These are phyloP conservation scores for Campylomormyrus tamandua DNA, from an alignment of 2,113 vertebrate species.

Conservation along the genomic window DNA sequence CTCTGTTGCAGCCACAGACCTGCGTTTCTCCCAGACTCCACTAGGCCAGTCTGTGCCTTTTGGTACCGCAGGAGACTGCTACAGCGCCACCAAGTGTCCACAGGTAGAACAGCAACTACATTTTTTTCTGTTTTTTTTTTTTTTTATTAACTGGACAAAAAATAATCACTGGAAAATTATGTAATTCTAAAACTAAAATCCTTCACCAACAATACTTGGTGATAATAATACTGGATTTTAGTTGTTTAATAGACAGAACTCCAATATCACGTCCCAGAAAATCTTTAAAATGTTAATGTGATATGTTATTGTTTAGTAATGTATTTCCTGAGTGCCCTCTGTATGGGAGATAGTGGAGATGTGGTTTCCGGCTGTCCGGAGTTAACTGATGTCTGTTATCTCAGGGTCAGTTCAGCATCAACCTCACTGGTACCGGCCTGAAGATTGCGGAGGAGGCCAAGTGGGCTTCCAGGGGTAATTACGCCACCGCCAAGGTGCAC, in stretches of 20 bases:
- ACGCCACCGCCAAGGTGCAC: slow-evolving; percentile 77
- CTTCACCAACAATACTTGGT: background rate
- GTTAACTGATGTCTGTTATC: background rate
- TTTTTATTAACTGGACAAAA: background rate
- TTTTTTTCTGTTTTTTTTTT: too few species aligned
- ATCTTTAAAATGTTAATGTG: background rate
- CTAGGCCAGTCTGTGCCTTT: slow-evolving; percentile 74
- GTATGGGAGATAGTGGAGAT: background rate
- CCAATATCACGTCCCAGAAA: background rate
- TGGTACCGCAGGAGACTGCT: slow-evolving; percentile 83
- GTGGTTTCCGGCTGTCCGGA: background rate
- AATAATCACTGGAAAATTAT: background rate
- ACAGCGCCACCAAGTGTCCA: slow-evolving; percentile 81
- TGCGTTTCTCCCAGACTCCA: slow-evolving; percentile 73
- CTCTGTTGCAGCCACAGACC: slow-evolving; percentile 70
- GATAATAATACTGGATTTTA: background rate
- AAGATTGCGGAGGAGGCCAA: slow-evolving; percentile 71
- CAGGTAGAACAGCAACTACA: slow-evolving; percentile 58
- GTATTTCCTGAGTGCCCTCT: background rate
- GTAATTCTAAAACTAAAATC: background rate
- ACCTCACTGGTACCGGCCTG: slow-evolving; percentile 81
- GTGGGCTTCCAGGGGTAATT: slow-evolving; percentile 87
- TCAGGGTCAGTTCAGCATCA: slow-evolving; percentile 92
- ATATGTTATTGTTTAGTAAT: background rate
- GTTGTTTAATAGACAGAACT: background rate